These are phyloP conservation scores for Helobdella robusta DNA, from an alignment of 2,888 invertebrate species.

Conservation along the genomic window DNA sequence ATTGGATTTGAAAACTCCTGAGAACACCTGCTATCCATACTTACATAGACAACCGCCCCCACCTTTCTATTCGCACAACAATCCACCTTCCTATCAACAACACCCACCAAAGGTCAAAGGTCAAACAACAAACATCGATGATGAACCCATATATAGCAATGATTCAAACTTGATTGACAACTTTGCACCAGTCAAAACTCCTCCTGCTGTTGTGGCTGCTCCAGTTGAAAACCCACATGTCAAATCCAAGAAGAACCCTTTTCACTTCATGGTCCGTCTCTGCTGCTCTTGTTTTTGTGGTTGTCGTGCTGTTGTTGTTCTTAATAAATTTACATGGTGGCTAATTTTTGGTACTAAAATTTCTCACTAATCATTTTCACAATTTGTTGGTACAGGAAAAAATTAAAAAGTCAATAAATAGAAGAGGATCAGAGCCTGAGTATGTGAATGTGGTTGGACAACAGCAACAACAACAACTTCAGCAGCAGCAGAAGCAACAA, in stretches of 20 bases:
- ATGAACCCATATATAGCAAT: slow-evolving; percentile 24
- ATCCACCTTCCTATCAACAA: no score
- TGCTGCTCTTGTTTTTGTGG: neutral
- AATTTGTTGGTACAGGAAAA: no score
- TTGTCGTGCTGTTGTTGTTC: neutral
- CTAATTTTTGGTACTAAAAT: no score
- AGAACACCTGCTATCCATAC: slow-evolving; percentile 2
- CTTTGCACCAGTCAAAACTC: no score
- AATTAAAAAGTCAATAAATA: slow-evolving; percentile 18
- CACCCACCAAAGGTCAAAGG: slow-evolving; percentile 1
- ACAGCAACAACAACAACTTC: slow-evolving; percentile 8
- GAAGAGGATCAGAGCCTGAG: slow-evolving; percentile 41
- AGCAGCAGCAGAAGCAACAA: neutral
- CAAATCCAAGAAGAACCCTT: neutral
- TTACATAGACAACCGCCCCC: neutral
- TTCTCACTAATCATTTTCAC: no score
- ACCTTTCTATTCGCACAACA: no score
- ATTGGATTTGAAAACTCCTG: slow-evolving; percentile 15
- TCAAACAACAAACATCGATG: neutral
- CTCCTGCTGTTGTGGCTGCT: slow-evolving; percentile 1
- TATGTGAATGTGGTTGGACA: slow-evolving; percentile 40
- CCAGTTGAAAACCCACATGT: neutral
- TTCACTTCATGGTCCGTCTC: slow-evolving; percentile 10
- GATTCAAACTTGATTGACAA: no score
- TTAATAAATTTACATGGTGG: no score